Percentiles rank a stretch among this genome's conserved stretches.
Evolutionary conservation across 2,113 vertebrate species (phyloP).

Genomic region (Catharus fuscescens): DNA sequence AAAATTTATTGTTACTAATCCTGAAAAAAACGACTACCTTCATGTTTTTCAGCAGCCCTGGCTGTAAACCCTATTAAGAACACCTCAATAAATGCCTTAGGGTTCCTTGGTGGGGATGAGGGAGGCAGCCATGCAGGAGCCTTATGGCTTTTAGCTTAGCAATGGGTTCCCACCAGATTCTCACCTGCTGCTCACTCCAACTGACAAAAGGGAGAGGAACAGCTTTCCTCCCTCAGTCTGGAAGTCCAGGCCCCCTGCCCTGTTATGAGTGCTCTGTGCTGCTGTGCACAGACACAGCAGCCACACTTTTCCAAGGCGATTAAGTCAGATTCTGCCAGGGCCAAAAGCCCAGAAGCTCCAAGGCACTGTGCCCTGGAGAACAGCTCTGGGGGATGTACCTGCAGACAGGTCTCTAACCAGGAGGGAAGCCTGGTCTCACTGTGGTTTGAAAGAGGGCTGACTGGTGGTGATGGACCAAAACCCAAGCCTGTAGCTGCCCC

Average conservation of each 20-base stretch:
- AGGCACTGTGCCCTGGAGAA: not conserved
- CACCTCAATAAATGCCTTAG: not conserved
- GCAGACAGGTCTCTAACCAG: not conserved
- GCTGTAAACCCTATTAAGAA: not conserved
- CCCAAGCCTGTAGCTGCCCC: not conserved
- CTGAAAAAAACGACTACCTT: not conserved
- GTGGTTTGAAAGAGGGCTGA: not conserved
- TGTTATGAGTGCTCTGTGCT: not conserved
- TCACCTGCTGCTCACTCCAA: not conserved
- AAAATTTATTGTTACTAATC: not conserved
- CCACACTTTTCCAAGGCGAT: not conserved
- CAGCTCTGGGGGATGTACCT: not conserved
- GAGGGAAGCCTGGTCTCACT: not conserved
- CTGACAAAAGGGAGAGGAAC: not conserved
- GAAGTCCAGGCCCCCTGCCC: not conserved
- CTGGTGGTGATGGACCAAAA: not conserved
- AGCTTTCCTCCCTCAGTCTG: not conserved
- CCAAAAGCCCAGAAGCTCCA: not conserved
- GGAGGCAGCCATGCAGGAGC: accelerated
- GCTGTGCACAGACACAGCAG: not conserved
- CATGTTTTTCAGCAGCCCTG: not conserved
- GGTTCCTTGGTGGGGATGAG: not conserved
- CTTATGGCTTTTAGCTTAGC: not conserved
- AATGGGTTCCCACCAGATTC: not conserved
- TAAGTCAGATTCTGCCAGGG: not conserved